Percentiles rank a stretch among this genome's conserved stretches.
These are phyloP conservation scores for Alectoris magna DNA, from an alignment of 2,797 vertebrate genomes.

Conservation along the genomic window DNA sequence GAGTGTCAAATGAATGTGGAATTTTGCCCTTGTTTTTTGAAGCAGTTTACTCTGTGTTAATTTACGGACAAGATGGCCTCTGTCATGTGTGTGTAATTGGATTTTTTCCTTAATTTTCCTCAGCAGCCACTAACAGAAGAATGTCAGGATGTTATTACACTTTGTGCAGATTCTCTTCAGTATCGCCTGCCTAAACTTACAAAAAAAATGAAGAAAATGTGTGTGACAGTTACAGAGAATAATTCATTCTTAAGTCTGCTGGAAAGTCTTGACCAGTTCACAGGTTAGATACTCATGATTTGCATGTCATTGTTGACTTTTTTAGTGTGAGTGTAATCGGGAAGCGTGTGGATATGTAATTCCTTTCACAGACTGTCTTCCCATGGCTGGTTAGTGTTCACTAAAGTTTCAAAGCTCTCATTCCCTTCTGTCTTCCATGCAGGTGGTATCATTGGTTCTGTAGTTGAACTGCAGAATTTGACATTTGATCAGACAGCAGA, in stretches of 20 bases:
- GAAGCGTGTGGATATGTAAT: background rate
- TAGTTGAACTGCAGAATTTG: conserved; percentile 87
- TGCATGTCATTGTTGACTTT: background rate
- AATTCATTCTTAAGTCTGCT: conserved; percentile 83
- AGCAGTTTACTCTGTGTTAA: background rate
- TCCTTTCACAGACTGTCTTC: background rate
- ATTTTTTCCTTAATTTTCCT: background rate
- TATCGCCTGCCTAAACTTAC: conserved; percentile 87
- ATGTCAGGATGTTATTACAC: background rate
- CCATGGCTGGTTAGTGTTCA: fast-evolving
- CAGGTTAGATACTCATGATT: conserved; percentile 76
- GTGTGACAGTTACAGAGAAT: conserved; percentile 83
- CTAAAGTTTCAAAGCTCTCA: background rate
- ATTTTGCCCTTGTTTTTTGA: background rate
- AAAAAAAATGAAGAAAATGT: conserved; percentile 92
- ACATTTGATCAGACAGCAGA: conserved; percentile 83
- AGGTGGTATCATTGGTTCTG: conserved; percentile 89
- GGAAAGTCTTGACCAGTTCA: conserved; percentile 91
- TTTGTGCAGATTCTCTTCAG: conserved; percentile 80
- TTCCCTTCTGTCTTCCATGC: background rate
- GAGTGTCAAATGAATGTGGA: background rate
- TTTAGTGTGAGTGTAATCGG: background rate
- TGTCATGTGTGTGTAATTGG: background rate
- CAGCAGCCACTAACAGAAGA: conserved; percentile 53
- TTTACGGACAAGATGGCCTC: background rate